Base-by-base conservation (phyloP, 2,113 vertebrate species). In the Archilochus colubris region DNA sequence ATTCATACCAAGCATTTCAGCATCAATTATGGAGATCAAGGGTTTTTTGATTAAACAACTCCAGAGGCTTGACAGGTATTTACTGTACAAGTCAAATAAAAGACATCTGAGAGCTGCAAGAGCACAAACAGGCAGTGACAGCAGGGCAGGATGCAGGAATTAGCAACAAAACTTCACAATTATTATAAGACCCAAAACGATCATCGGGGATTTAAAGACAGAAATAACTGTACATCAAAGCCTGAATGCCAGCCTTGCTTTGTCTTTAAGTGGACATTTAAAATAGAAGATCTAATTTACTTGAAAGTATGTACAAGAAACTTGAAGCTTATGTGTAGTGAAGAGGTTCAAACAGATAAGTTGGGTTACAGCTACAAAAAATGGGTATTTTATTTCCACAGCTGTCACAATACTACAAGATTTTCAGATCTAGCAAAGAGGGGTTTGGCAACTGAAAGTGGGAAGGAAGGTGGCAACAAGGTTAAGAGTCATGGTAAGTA, bases 1-100 rank as follows among this genome's bases (percentile, higher is more conserved):
- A 86, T 64, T 83, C 61, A 68, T 90, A 91, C 70, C 0, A 8
- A 93, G 70, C 70, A 73, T 87, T 92, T 94, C 94, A 90, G 73
- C 91, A 90, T 88, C 91, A 93, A 11, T 96, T 95, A 84, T 72
- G 68, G 88, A 95, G 89, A 96, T 96, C 88, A 95, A 96, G 76
- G 72, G 14, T 0, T 1, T 89, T 86, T 21, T 81, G 44, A 92
- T 83, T 55, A 83, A 95, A 86, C 31, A 63, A 7, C 68, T 89
- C 90, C 73, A 78, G 53, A 61, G 51, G 14, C 40, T 72, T 96
- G 93, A 82, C 95, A 95, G 80, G 89, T 93, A 95, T 95, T 95
- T 94, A 95, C 89, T 83, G 89, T 81, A 90, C 75, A 48, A 95
- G 91, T 91, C 93, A 94, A 95, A 95, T 77, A 77, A 94, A 88